Percentiles rank a stretch among this genome's conserved stretches.
phyloP scores from a whole-genome alignment of 2,113 vertebrate genomes.

The Phrynosoma blainvillii region DNA sequence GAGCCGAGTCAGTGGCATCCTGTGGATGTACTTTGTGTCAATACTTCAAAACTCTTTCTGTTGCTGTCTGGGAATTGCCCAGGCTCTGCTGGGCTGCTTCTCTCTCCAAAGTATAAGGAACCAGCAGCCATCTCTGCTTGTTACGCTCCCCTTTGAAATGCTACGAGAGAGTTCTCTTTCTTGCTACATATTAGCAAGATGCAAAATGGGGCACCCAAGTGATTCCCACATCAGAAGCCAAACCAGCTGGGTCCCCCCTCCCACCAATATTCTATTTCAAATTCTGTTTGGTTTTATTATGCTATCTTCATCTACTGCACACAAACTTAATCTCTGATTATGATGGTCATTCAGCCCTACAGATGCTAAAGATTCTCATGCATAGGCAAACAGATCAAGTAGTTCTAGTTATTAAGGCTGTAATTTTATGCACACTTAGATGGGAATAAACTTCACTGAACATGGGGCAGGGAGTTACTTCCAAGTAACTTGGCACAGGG shows the following conservation, averaged over 20 bases:
- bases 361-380: conserved; percentile 36
- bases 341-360: conserved; percentile 40
- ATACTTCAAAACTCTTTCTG: conserved; percentile 18
- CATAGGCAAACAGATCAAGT: neutral
- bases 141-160: conserved; percentile 62
- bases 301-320: conserved; percentile 33
- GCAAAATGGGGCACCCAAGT: conserved; percentile 7
- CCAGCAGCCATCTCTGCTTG: conserved; percentile 18
- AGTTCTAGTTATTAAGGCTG: neutral
- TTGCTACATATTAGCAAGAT: conserved; percentile 46
- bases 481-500: neutral
- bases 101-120: conserved; percentile 45
- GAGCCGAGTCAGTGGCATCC: conserved; percentile 44
- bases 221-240: conserved; percentile 52
- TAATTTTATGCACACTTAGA: neutral
- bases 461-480: neutral
- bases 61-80: conserved; percentile 43
- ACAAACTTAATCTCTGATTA: conserved; percentile 47
- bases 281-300: conserved; percentile 42
- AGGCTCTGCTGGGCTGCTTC: conserved; percentile 11
- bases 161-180: conserved; percentile 47
- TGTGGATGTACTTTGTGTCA: conserved; percentile 9
- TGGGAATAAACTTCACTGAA: neutral
- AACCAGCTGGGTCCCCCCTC: neutral
- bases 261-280: conserved; percentile 41